These are phyloP conservation scores for Thereva unica DNA, from an alignment of 2,888 invertebrate species.

Conservation along the genomic window DNA sequence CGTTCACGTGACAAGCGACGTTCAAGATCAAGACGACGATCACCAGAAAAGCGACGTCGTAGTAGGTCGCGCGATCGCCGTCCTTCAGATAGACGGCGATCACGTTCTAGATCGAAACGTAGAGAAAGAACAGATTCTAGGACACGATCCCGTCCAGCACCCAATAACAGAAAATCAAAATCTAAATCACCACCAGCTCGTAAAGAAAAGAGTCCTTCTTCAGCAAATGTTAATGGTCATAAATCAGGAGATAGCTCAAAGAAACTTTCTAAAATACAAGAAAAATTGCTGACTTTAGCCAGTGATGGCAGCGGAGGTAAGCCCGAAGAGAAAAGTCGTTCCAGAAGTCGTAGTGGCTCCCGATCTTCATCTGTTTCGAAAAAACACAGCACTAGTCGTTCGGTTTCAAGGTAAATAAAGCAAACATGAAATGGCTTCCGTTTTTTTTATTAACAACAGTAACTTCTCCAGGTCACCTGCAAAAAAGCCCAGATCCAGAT, in stretches of 20 bases:
- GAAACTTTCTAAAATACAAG: conserved; percentile 63
- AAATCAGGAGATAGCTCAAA: conserved; percentile 44
- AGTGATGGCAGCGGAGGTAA: conserved; percentile 54
- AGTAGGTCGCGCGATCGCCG: conserved; percentile 47
- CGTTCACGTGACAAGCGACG: conserved; percentile 48
- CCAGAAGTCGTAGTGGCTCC: conserved; percentile 41
- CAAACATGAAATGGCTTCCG: too few relatives aligned
- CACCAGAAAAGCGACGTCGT: conserved; percentile 41
- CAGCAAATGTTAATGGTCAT: conserved; percentile 49
- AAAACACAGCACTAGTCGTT: conserved; percentile 39
- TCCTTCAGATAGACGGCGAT: conserved; percentile 49
- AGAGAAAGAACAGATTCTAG: conserved; percentile 46
- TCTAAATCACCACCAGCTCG: conserved; percentile 47
- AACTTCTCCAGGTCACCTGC: conserved; percentile 47
- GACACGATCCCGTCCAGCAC: conserved; percentile 24
- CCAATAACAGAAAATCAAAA: conserved; percentile 45
- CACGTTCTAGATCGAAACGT: conserved; percentile 42
- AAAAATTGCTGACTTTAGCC: conserved; percentile 66
- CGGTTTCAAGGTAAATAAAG: conserved; percentile 38
- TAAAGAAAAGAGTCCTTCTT: conserved; percentile 6
- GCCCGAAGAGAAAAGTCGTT: conserved; percentile 38
- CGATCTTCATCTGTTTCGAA: conserved; percentile 20
- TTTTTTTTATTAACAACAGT: conserved; percentile 5
- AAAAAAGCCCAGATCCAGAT: conserved; percentile 46
- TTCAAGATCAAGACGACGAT: conserved; percentile 47